Evolutionary conservation across 2,797 vertebrate species (phyloP), one percentile per base, ranked within the genome.

Genomic region (Lates japonicus): DNA sequence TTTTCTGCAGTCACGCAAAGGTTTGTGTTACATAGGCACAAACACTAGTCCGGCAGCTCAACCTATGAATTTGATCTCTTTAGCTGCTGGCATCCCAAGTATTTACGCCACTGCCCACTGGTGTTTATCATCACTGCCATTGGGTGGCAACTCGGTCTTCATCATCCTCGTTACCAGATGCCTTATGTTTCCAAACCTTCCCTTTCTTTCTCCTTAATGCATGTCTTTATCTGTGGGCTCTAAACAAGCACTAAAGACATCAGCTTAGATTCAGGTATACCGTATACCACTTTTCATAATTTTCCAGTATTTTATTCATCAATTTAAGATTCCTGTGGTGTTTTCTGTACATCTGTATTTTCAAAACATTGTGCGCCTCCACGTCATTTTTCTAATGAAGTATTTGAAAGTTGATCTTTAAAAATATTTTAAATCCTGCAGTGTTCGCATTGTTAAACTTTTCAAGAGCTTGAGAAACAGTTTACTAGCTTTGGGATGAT

Each of bases 151-250:
- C 74, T 46, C 10, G 2, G 25, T 16, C 67, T 70, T 58, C 60
- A 67, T 80, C 75, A 6, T 33, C 41, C 31, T 71, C 14, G 6
- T 76, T 83, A 71, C 66, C 76, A 49, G 70, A 37, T 31, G 4
- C 31, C 57, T 66, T 37, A 20, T 77, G 65, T 69, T 46, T 4
- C 54, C 14, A 11, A 58, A 39, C 63, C 42, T 31, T 13, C 46
- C 22, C n/a, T n/a, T 29, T 65, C 17, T 57, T 39, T 59, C 63
- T 64, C 22, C 7, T 33, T 22, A 64, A 61, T 54, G 11, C 10
- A 12, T 1, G 29, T 55, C 33, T 19, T 46, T 25, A 54, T 52
- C 54, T 72, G 7, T 5, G 8, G 2, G 25, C 19, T 62, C 19
- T 3, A 29, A 29, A 29, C 25, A 29, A 29, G 25, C 25, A 0